Conservation (phyloP, 2,888 invertebrate species). For the Hyppa rectilinea region DNA sequence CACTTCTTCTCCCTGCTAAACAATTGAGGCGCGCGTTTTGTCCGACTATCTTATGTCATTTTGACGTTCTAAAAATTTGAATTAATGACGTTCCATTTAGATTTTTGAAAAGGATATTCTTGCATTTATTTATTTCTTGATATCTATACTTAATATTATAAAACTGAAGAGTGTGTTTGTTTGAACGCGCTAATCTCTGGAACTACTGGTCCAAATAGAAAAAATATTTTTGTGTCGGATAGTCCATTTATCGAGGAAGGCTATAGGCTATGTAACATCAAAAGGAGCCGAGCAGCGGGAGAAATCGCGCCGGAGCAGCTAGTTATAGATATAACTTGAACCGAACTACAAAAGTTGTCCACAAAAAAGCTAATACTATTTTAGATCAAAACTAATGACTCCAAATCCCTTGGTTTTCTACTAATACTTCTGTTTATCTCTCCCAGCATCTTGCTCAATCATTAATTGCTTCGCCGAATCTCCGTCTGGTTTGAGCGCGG, state of each 20-base stretch:
- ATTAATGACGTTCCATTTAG: neutral
- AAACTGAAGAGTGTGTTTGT: no score
- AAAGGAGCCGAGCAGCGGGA: no score
- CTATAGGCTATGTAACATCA: no score
- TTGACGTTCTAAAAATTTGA: neutral
- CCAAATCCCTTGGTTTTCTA: neutral
- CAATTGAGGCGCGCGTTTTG: neutral
- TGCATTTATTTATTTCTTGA: no score
- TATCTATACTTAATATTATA: no score
- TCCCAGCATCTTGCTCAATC: constrained; percentile 16
- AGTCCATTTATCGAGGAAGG: no score
- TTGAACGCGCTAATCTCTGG: no score
- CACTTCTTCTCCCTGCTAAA: neutral
- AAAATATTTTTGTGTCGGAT: no score
- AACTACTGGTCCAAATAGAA: no score
- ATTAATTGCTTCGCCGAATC: constrained; percentile 60
- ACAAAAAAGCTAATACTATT: neutral
- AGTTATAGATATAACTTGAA: neutral
- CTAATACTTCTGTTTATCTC: constrained; percentile 43
- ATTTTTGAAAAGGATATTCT: neutral
- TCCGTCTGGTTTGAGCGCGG: constrained; percentile 35
- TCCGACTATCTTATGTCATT: neutral
- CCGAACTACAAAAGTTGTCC: neutral
- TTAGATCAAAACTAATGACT: neutral
- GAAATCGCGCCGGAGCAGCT: no score